Base-by-base conservation (phyloP, 2,113 vertebrate species). In the Silurus meridionalis region DNA sequence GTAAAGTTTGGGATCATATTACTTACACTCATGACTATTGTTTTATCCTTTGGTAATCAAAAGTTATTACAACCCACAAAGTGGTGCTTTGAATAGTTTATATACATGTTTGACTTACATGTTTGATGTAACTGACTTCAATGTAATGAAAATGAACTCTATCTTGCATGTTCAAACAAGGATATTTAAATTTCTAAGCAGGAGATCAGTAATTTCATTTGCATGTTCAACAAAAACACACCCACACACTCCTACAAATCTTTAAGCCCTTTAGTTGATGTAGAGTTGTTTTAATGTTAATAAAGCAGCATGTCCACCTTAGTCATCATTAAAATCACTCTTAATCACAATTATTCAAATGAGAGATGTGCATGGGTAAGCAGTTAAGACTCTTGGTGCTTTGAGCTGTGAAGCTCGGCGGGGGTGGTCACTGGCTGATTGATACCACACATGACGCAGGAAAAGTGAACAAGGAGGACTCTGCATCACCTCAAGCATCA, bases 371-470 rank as follows among this genome's bases (percentile, higher is more conserved):
- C 55, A 85, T 85, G 79, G 71, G 11, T 21, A 82, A 78, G 55
- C 10, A 66, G 67, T 74, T 60, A 77, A 37, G 48, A 21, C 15
- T n/a, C 6, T 80, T 80, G 17, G 25, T 66, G 57, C 50, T 81
- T 67, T 75, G 46, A 66, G 61, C 66, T 72, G 81, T 82, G 75
- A 46, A 75, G 88, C 28, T 63, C 66, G 64, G 57, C 28, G 85
- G 85, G 61, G 87, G 87, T 83, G 81, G 82, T 15, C 7, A 53
- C 14, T 79, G 19, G 74, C 84, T 86, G 81, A 86, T 79, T 55
- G 50, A 79, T 52, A 71, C 81, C 75, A 71, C 64, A 55, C 48
- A 63, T 86, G 87, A 86, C 23, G 82, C 82, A 75, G 25, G 46
- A 58, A 69, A 80, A 52, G 14, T 55, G 79, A 87, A 52, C 28